Evolutionary conservation across 2,113 vertebrate genomes (phyloP).

Genomic region (Butorides virescens): DNA sequence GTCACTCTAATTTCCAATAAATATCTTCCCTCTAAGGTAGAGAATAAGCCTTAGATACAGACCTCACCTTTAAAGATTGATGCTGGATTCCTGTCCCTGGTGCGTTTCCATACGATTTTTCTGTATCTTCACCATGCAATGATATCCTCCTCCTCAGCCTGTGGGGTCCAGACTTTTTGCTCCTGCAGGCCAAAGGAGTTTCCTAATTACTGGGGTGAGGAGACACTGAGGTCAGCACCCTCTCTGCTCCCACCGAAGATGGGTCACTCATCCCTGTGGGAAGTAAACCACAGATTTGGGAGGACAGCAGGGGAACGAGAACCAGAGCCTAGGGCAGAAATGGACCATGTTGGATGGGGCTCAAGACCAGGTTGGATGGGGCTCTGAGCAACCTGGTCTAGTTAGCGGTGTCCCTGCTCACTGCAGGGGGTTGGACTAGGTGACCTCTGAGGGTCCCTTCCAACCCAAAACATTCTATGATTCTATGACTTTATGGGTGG

Average conservation of each 20-base stretch:
- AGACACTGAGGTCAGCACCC: rapidly evolving
- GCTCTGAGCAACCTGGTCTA: no score
- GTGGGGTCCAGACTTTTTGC: neutral
- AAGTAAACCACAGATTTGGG: neutral
- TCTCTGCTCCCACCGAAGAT: rapidly evolving
- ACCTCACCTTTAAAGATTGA: neutral
- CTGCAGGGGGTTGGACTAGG: no score
- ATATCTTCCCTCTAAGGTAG: neutral
- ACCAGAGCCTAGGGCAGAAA: neutral
- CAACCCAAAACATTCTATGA: no score
- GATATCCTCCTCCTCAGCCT: neutral
- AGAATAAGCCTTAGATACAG: neutral
- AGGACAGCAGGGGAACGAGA: neutral
- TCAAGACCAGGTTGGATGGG: no score
- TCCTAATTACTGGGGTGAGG: neutral
- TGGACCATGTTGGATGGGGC: no score
- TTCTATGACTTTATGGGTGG: no score
- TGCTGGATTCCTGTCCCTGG: neutral
- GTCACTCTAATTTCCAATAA: neutral
- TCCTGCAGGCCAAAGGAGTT: neutral
- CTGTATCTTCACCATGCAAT: rapidly evolving
- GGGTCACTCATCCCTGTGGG: neutral
- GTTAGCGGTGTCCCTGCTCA: no score
- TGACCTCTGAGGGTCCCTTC: no score
- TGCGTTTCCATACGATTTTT: neutral